A percentile compares a stretch with the other conserved stretches of the same genome.
Evolutionary conservation across 2,797 vertebrate species (phyloP).

Genomic region (Fistularia tabacaria): DNA sequence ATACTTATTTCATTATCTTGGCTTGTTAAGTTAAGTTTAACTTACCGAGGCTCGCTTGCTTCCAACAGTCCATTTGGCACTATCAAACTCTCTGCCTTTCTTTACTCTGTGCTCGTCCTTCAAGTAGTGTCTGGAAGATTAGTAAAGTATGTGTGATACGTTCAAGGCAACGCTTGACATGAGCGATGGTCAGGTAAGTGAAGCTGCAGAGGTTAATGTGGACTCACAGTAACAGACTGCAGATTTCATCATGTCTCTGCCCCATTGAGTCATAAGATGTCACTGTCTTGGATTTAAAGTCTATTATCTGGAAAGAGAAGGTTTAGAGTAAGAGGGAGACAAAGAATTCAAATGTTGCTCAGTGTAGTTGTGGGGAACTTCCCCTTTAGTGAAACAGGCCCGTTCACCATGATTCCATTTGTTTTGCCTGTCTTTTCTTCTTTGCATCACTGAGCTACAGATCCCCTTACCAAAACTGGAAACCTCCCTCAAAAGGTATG

Average conservation of each 20-base stretch:
- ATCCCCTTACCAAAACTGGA: too few relatives aligned
- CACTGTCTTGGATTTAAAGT: constrained; percentile 80
- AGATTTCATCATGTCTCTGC: constrained; percentile 82
- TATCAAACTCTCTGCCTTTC: constrained; percentile 79
- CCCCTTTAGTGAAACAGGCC: too few relatives aligned
- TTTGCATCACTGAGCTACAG: too few relatives aligned
- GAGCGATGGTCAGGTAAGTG: neutral
- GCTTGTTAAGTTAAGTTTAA: constrained; percentile 8
- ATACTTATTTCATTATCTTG: neutral
- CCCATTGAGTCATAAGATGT: constrained; percentile 89
- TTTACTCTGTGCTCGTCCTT: constrained; percentile 85
- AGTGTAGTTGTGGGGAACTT: too few relatives aligned
- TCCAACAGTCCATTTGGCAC: constrained; percentile 80
- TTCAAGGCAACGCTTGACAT: neutral
- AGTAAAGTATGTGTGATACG: constrained; percentile 1
- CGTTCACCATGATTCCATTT: too few relatives aligned
- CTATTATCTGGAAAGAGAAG: constrained; percentile 77
- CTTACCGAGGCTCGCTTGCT: constrained; percentile 79
- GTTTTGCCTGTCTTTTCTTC: too few relatives aligned
- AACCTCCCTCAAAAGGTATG: too few relatives aligned
- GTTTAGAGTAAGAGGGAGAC: neutral
- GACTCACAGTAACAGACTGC: constrained; percentile 85
- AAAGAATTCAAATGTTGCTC: neutral
- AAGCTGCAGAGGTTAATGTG: neutral
- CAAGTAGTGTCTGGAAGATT: constrained; percentile 79